Evolutionary conservation across 2,797 vertebrate genomes (phyloP), one percentile per base, ranked within the genome.

Genomic region (Karalla daura): DNA sequence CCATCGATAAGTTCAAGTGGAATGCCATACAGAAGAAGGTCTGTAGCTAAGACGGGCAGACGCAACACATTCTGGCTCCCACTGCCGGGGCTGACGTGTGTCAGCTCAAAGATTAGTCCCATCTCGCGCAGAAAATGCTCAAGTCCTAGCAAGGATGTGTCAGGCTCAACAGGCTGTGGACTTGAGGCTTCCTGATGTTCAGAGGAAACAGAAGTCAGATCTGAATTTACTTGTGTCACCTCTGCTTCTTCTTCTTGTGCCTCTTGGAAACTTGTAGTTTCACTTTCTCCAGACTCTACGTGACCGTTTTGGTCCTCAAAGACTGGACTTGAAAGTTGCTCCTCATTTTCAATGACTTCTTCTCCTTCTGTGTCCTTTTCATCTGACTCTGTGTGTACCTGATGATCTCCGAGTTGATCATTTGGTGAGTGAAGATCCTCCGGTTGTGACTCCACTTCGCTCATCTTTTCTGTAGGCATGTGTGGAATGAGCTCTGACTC

Each of bases 41-140:
- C 94, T 33, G 86, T 78, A 15, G 93, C 94, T 25, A 95, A 32
- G 30, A 79, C 83, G 0, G 95, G 94, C 45, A 96, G 92, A 40
- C 90, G 80, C 11, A 79, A 59, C 18, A 94, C 93, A 14, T 91
- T 89, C 13, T 86, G 84, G 51, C 63, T 86, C 8, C 80, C 81
- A 41, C 79, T 88, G 8, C 78, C 33, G 0, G 83, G 78, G 1
- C 78, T 78, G 2, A 78, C 86, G 37, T 88, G 79, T 30, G 94
- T 93, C 0, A 94, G 74, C 71, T 96, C 94, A 36, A 93, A 96
- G 60, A 95, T 76, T 28, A 95, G 86, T 0, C 93, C 93, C 91
- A 96, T 91, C 71, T 96, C 95, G 40, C 94, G 91, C 45, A 96
- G 70, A 62, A 95, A 96, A 73, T 96, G 94, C 51, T 96, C 94